A percentile compares a stretch with the other conserved stretches of the same genome.
Conservation (phyloP, 2,113 vertebrate species). For the Danio rerio region GRCz12tu NC_133178.1:39732501-39733000, state of each 20-base stretch:
- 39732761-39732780: too few species aligned
- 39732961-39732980: slow-evolving; percentile 82
- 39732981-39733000: slow-evolving; percentile 84
- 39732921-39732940: slow-evolving; percentile 80
- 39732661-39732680: slow-evolving; percentile 70
- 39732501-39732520: too few species aligned
- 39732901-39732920: slow-evolving; percentile 81
- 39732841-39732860: slow-evolving; percentile 68
- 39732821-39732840: slow-evolving; percentile 78
- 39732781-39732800: too few species aligned
- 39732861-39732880: slow-evolving; percentile 72
- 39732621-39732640: too few species aligned
- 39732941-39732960: slow-evolving; percentile 72
- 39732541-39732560: too few species aligned
- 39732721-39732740: not conserved
- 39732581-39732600: too few species aligned
- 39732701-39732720: slow-evolving; percentile 63
- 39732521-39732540: too few species aligned
- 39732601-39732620: too few species aligned
- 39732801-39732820: not conserved
- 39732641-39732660: too few species aligned
- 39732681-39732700: too few species aligned
- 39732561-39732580: too few species aligned
- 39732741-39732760: too few species aligned
- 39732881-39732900: slow-evolving; percentile 86